Evolutionary conservation across 2,113 vertebrate species (phyloP).

Genomic region (Ceyx melanurus): DNA sequence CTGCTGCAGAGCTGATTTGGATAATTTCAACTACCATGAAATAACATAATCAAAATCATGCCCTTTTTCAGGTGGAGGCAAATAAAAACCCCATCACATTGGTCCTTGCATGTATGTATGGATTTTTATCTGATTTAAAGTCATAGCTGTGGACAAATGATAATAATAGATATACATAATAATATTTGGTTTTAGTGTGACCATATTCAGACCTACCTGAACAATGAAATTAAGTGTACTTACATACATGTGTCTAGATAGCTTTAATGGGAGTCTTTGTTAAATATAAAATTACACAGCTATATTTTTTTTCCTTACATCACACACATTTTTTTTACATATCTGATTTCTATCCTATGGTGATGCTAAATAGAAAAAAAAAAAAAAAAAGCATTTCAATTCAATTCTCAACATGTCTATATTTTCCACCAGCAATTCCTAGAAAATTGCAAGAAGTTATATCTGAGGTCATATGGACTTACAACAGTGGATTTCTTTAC

Average conservation of each 20-base stretch:
- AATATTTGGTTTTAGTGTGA: not conserved
- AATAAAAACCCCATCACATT: constrained; percentile 2
- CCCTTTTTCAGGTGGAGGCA: constrained; percentile 11
- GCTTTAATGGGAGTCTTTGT: not conserved
- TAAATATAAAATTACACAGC: not conserved
- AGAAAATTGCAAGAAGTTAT: constrained; percentile 59
- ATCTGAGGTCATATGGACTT: constrained; percentile 20
- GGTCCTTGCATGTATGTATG: not conserved
- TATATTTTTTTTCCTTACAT: not conserved
- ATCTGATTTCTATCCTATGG: not conserved
- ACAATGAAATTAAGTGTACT: constrained; percentile 5
- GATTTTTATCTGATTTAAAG: not conserved
- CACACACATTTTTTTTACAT: not conserved
- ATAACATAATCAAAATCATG: constrained; percentile 36
- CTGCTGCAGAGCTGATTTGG: not conserved
- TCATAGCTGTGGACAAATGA: not conserved
- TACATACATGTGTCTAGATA: not conserved
- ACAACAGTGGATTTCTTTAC: constrained; percentile 21
- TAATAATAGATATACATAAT: too few species aligned
- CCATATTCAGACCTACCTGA: not conserved
- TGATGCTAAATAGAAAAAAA: not conserved
- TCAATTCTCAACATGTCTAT: constrained; percentile 18
- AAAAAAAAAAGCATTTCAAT: constrained; percentile 27
- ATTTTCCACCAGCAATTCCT: constrained; percentile 41
- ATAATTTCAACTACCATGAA: not conserved